phyloP scores from a whole-genome alignment of 2,113 vertebrate genomes.

The Seriola rivoliana region DNA sequence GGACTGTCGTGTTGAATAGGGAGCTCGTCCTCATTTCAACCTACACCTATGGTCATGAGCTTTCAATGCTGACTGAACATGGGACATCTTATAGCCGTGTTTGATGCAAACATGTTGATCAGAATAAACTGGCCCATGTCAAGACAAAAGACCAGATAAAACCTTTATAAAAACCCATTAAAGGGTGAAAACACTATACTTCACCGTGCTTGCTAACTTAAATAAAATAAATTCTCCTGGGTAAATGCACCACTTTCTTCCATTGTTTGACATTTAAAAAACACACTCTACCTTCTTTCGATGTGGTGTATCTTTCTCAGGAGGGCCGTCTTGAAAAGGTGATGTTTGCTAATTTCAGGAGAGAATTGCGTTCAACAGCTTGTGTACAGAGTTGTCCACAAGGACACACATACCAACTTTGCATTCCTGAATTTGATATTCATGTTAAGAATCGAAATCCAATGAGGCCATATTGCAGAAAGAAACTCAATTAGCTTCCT shows the following conservation, averaged over 20 bases:
- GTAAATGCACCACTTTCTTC: neutral
- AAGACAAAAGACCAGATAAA: neutral
- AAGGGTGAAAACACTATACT: neutral
- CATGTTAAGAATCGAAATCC: neutral
- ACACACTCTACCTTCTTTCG: neutral
- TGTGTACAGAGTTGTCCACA: neutral
- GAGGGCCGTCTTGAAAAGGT: slow-evolving; percentile 24
- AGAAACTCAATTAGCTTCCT: slow-evolving; percentile 17
- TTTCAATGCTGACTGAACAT: neutral
- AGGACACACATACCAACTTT: neutral
- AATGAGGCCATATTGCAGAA: slow-evolving; percentile 1
- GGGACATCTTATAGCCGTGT: neutral
- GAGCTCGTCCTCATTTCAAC: neutral
- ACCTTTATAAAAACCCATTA: neutral
- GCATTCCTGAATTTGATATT: slow-evolving; percentile 12
- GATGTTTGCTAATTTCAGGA: neutral
- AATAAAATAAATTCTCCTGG: slow-evolving; percentile 12
- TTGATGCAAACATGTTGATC: neutral
- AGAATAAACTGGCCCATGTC: neutral
- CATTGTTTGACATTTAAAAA: slow-evolving; percentile 6
- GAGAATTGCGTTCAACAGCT: neutral
- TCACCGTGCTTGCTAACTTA: neutral
- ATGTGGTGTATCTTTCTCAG: neutral
- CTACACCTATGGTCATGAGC: neutral
- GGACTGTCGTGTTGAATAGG: neutral